A percentile compares a stretch with the other conserved stretches of the same genome.
These are phyloP conservation scores for Schmidtea mediterranea DNA, from an alignment of 1,140 invertebrate genomes.

Conservation along the genomic window DNA sequence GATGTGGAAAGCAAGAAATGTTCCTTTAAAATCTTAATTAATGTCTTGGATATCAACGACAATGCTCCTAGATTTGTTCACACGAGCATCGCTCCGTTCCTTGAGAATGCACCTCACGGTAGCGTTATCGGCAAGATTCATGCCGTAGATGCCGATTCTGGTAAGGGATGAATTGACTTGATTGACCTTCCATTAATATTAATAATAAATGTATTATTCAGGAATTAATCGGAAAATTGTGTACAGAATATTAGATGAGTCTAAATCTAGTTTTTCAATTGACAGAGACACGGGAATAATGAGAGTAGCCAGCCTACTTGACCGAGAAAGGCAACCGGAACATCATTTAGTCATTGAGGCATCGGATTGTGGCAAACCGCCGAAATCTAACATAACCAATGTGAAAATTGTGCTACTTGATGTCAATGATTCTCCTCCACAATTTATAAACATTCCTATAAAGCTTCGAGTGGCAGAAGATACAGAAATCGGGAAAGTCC, in stretches of 20 bases:
- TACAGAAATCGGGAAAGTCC: not conserved
- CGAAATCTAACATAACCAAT: not conserved
- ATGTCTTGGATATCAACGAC: not conserved
- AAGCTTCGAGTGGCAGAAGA: not conserved
- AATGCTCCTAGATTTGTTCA: not conserved
- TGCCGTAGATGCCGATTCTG: not conserved
- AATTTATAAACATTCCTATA: not conserved
- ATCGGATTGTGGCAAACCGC: not conserved
- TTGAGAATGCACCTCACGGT: not conserved
- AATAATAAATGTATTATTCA: too few species aligned
- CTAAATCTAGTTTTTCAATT: not conserved
- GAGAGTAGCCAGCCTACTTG: not conserved
- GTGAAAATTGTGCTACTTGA: not conserved
- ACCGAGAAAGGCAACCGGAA: constrained; percentile 1
- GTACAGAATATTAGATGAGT: not conserved
- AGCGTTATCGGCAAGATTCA: not conserved
- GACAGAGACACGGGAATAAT: constrained; percentile 1
- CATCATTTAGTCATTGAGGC: not conserved
- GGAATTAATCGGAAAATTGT: too few species aligned
- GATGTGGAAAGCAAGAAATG: not conserved
- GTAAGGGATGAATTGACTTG: too few species aligned
- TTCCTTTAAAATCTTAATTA: not conserved
- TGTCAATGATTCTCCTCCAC: constrained; percentile 4
- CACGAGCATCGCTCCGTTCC: not conserved
- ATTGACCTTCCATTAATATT: too few species aligned